A percentile compares a stretch with the other conserved stretches of the same genome.
phyloP scores from a whole-genome alignment of 2,113 vertebrate genomes.

The Solea solea region DNA sequence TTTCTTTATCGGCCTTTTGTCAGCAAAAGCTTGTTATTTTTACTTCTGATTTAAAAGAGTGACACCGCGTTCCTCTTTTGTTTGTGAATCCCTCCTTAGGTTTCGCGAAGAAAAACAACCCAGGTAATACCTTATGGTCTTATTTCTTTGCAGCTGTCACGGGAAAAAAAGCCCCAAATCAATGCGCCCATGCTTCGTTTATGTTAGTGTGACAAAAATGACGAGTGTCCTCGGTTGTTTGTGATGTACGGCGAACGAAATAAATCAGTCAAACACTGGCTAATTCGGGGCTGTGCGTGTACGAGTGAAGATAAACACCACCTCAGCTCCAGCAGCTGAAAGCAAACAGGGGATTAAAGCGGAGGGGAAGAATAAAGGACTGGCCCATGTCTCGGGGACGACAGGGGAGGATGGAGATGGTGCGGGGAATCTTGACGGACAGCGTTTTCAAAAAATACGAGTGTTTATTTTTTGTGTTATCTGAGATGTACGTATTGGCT shows the following conservation, averaged over 20 bases:
- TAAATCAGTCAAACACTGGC: constrained; percentile 26
- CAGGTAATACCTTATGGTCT: neutral
- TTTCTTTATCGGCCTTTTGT: neutral
- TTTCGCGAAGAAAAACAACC: neutral
- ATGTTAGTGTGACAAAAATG: constrained; percentile 5
- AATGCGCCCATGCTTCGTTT: neutral
- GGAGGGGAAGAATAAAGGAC: constrained; percentile 42
- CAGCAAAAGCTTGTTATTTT: neutral
- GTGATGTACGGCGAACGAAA: constrained; percentile 24
- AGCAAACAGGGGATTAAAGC: constrained; percentile 55
- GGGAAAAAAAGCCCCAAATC: constrained; percentile 19
- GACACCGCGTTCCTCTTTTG: neutral
- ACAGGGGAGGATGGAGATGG: constrained; percentile 33
- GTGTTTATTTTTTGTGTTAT: constrained; percentile 8
- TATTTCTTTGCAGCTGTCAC: constrained; percentile 13
- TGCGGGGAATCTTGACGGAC: constrained; percentile 49
- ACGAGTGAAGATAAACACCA: constrained; percentile 44
- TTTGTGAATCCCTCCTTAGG: neutral
- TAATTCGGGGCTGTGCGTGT: constrained; percentile 36
- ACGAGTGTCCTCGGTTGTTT: constrained; percentile 2
- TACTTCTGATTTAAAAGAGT: neutral
- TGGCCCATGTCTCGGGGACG: constrained; percentile 36
- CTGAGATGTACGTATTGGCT: neutral
- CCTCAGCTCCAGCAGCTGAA: constrained; percentile 45
- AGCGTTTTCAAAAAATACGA: constrained; percentile 10